Evolutionary conservation across 37 sponge, comb jelly and placozoan genomes (phyloP), one percentile per base, ranked within the genome.

Genomic region (Diacarnus erythraeanus): DNA sequence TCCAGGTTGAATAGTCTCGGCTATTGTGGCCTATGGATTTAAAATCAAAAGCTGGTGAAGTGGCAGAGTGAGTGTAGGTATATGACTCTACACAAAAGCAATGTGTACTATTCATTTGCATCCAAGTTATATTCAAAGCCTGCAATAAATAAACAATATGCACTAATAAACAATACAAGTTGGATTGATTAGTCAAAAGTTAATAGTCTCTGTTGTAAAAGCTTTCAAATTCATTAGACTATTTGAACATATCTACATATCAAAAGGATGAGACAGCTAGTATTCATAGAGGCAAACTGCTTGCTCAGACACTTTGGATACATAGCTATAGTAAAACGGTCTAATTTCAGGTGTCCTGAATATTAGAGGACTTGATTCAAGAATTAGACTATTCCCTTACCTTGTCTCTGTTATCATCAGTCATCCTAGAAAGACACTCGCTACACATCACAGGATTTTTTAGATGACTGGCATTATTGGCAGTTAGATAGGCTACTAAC

Each of bases 1-100:
- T 81, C 93, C 93, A 92, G 30, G 93, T 87, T 44, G 93, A 92
- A 60, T 92, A 92, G 30, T 84, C 67, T 12, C 22, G 59, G 39
- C 85, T 71, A 25, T 22, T 12, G 41, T 84, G 71, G 31, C 65
- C 67, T 26, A 65, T 31, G 34, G 35, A 30, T 2, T 47, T 51
- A 0, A 9, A 38, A 5, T 71, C 59, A 40, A 92, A 88, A 15
- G 88, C 86, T 20, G 93, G 93, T 37, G 93, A 92, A 60, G n/a
- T 29, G 23, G 93, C 85, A 3, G 21, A 37, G 42, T 81, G 85
- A 9, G 41, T 54, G 51, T 77, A 72, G 6, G 80, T 80, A 25
- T 35, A 80, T n/a, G 81, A 75, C 61, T 75, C 54, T 3, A 80
- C 42, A 75, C 87, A 87, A 15, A 35, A 38, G 56, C 33, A 43